These are phyloP conservation scores for Actinia equina DNA, from an alignment of 64 coral and sea anemone species.

Conservation along the genomic window DNA sequence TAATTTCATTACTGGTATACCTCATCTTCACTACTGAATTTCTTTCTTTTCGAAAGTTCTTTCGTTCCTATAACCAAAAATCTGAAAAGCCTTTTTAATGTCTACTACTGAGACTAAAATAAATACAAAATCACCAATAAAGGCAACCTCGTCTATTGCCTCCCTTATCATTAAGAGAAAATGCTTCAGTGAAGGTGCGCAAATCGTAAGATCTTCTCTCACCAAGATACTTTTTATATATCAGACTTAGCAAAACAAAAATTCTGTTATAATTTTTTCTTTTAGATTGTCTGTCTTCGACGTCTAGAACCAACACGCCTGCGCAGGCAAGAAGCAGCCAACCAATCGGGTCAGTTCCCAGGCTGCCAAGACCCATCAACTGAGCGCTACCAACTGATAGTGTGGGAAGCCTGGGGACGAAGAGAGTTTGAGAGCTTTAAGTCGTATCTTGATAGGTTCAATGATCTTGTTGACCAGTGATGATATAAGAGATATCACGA, in stretches of 20 bases:
- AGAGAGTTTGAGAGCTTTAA: constrained; percentile 57
- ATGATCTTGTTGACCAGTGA: constrained; percentile 20
- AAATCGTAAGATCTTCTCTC: too few relatives aligned
- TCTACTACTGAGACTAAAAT: too few relatives aligned
- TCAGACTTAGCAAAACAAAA: not conserved
- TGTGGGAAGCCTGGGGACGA: constrained; percentile 86
- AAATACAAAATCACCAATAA: too few relatives aligned
- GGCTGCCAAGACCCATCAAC: constrained; percentile 45
- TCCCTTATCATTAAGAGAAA: too few relatives aligned
- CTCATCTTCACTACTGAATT: too few relatives aligned
- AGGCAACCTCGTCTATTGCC: too few relatives aligned
- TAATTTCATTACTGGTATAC: too few relatives aligned
- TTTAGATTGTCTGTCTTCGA: constrained; percentile 73
- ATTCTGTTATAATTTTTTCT: not conserved
- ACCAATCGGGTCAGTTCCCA: constrained; percentile 10
- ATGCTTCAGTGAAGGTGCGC: too few relatives aligned
- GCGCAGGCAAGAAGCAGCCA: constrained; percentile 14
- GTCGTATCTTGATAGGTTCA: constrained; percentile 57
- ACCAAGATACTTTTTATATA: too few relatives aligned
- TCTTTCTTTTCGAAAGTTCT: too few relatives aligned
- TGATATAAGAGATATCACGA: not conserved
- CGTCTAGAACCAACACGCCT: constrained; percentile 57
- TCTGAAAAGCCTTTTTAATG: too few relatives aligned
- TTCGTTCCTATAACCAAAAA: too few relatives aligned
- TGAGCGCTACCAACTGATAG: constrained; percentile 76